Base-by-base conservation (phyloP, 2,113 vertebrate species). In the Thalassoma bifasciatum region DNA sequence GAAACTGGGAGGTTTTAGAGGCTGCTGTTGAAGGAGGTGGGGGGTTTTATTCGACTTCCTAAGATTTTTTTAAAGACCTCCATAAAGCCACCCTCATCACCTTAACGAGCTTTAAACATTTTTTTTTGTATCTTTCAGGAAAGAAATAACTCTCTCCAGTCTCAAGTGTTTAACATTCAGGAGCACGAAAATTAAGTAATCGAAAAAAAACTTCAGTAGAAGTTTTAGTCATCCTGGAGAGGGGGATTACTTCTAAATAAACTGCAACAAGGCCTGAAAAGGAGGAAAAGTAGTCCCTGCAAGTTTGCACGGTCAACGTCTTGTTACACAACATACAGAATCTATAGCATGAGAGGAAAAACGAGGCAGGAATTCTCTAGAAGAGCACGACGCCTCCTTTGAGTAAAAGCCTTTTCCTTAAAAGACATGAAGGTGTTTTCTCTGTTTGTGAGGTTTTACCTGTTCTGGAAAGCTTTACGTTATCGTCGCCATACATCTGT, bases 281-380 rank as follows among this genome's bases (percentile, higher is more conserved):
- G 19, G 51, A 53, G 74, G 66, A 46, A 57, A 59, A 79, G 61
- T 10, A 16, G 47, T 10, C 61, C 52, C 60, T 71, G 62, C 67
- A 85, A 82, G 68, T 91, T 87, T 80, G 69, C 82, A 79, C 77
- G 60, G 50, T 42, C 58, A 68, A 49, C 61, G 73, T 68, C 74
- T 50, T 72, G 86, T 89, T 91, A 91, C 85, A 89, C 82, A 90
- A 89, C 82, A 57, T 81, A 85, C 65, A 88, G 38, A 58, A 83
- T 82, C 49, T 78, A 83, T 85, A 82, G 13, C 72, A 86, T 82
- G 17, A 58, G 30, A 72, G 19, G 5, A 49, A 50, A n/a, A 42
- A 19, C 19, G 64, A 58, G 30, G 54, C 72, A 51, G 75, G 53
- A 75, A 77, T 23, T 17, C 59, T 74, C 72, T 21, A 52, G 51